Base-by-base conservation (phyloP, 2,888 invertebrate genomes). In the Bhutanitis thaidina region DNA sequence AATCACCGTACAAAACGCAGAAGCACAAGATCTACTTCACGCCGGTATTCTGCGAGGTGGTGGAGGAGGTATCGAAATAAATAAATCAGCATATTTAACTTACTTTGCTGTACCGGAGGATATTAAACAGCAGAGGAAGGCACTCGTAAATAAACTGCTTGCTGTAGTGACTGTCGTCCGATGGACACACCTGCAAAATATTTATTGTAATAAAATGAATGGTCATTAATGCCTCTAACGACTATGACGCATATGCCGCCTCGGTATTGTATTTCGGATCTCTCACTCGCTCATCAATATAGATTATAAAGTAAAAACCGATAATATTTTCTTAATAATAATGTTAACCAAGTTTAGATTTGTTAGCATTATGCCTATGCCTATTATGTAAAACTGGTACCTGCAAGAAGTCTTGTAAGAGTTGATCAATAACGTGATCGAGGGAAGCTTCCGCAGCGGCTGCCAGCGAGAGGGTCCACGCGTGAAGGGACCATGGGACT, bases 81-180 rank as follows among this genome's bases (percentile, higher is more conserved):
- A 20, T 3, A 20, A 20, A 5, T 3, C 20, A 3, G 20, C 2
- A 20, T 3, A 34, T 12, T 16, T 49, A 10, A 52, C 36, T 76
- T 88, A 95, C 95, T 91, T 97, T 97, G 88, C 95, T 96, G 75
- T 95, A 95, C 67, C 96, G 91, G 78, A 97, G 94, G 71, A 97
- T 97, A 68, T 96, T 96, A 80, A 97, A 96, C 58, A 97, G 91
- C 69, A 97, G 89, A 29, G 97, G 97, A 61, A 97, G 91, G 69
- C 97, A 96, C 78, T 97, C 96, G 74, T 96, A 95, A 27, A 96
- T 95, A 70, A 97, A 97, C 73, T 96, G 96, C 39, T 94, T 93
- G 62, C 96, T 95, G 82, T 96, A 96, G 64, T 88, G 89, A 61
- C 88, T 88, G 68, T 89, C 89, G 73, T 96, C 96, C 55, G 96